These are phyloP conservation scores for Dynastes grantii DNA, from an alignment of 2,888 invertebrate genomes.

Conservation along the genomic window DNA sequence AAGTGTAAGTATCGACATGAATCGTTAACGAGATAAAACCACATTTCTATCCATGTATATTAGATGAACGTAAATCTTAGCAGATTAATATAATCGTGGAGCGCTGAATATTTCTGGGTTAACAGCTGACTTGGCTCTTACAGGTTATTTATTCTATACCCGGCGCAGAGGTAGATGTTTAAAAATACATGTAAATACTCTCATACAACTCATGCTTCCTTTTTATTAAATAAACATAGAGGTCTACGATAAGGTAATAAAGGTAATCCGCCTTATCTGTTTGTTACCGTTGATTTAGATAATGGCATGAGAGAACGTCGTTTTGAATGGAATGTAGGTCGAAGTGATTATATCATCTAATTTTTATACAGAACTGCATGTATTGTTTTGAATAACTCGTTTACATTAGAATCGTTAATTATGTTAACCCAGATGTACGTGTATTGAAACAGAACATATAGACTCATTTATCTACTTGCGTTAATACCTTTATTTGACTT, in stretches of 20 bases:
- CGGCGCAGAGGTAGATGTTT: background rate
- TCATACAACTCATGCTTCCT: background rate
- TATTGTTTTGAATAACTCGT: no score
- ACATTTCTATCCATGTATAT: conserved; percentile 21
- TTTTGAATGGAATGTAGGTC: conserved; percentile 29
- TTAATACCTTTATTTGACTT: no score
- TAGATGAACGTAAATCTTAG: conserved; percentile 23
- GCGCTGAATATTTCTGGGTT: conserved; percentile 28
- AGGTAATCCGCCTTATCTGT: conserved; percentile 20
- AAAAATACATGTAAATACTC: conserved; percentile 33
- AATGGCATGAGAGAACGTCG: background rate
- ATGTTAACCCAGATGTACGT: no score
- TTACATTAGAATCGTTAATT: no score
- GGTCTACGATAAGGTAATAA: conserved; percentile 28
- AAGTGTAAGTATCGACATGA: conserved; percentile 4
- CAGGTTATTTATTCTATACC: conserved; percentile 21
- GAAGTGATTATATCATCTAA: no score
- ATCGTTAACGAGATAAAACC: conserved; percentile 35
- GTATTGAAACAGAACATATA: no score
- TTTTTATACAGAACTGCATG: no score
- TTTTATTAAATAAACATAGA: conserved; percentile 32
- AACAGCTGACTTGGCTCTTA: conserved; percentile 36
- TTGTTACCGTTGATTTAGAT: conserved; percentile 3
- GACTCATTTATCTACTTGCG: no score
- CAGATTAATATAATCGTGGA: conserved; percentile 23